Conservation (phyloP, 2,888 invertebrate genomes). For the Eupelmus urozonus region DNA sequence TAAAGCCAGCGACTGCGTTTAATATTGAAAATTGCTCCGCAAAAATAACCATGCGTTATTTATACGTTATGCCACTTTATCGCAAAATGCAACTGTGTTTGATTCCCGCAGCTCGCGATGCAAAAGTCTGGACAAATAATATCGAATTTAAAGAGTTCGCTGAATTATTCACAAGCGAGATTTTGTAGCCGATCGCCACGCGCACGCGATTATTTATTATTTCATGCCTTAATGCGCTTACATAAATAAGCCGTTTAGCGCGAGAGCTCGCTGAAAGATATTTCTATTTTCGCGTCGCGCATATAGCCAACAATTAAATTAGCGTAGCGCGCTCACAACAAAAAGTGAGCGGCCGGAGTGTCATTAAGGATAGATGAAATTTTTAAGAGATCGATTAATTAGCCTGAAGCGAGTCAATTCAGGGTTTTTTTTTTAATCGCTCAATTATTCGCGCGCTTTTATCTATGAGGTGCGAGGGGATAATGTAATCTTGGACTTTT, state of each 20-base stretch:
- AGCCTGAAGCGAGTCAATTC: background rate
- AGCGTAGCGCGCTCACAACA: background rate
- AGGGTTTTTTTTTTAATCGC: background rate
- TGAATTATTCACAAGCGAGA: too few relatives aligned
- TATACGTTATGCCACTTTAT: too few relatives aligned
- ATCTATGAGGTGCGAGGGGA: background rate
- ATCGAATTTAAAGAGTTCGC: too few relatives aligned
- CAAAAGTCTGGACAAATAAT: too few relatives aligned
- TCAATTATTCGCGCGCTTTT: constrained; percentile 9
- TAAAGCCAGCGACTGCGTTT: too few relatives aligned
- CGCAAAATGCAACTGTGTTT: too few relatives aligned
- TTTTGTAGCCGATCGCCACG: too few relatives aligned
- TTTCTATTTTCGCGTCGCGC: constrained; percentile 20
- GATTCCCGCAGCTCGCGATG: too few relatives aligned
- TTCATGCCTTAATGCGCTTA: background rate
- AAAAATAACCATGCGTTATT: constrained; percentile 36
- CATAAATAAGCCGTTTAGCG: constrained; percentile 23
- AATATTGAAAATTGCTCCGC: too few relatives aligned
- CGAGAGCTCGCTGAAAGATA: background rate
- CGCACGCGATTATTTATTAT: constrained; percentile 5
- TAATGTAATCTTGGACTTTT: background rate
- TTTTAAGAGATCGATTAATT: constrained; percentile 32
- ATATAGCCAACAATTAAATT: background rate
- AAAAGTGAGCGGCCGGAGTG: background rate
- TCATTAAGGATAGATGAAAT: constrained; percentile 14